phyloP scores from a whole-genome alignment of 2,113 vertebrate species.

The Turnix velox region DNA sequence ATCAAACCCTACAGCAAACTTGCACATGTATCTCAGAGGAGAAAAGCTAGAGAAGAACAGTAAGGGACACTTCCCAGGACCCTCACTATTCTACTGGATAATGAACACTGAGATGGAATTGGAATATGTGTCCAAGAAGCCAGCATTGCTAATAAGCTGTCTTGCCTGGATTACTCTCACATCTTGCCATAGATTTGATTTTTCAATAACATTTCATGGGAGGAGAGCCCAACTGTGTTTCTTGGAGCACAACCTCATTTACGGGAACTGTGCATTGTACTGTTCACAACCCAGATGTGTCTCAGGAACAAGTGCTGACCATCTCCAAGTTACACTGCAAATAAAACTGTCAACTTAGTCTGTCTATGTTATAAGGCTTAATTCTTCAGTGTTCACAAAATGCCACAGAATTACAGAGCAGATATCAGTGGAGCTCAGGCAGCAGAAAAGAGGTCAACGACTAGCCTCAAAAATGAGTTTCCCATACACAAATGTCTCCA shows the following conservation, averaged over 20 bases:
- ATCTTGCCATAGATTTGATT: background rate
- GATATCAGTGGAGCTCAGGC: background rate
- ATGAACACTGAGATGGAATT: background rate
- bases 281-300: background rate
- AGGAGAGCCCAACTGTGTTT: background rate
- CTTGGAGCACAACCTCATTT: background rate
- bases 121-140: background rate
- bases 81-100: background rate
- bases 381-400: background rate
- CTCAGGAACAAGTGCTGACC: background rate
- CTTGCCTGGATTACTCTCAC: background rate
- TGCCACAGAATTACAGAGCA: background rate
- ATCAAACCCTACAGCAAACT: background rate
- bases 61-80: background rate
- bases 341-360: background rate
- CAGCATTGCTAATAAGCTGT: background rate
- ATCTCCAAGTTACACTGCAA: background rate
- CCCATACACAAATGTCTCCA: background rate
- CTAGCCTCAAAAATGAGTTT: background rate
- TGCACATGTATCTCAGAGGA: background rate
- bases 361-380: background rate
- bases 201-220: background rate
- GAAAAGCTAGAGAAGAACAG: background rate
- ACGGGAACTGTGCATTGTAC: background rate
- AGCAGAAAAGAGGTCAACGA: background rate